Percentiles rank a stretch among this genome's conserved stretches.
These are phyloP conservation scores for Actinemys pallida DNA, from an alignment of 2,113 vertebrate genomes.

Conservation along the genomic window DNA sequence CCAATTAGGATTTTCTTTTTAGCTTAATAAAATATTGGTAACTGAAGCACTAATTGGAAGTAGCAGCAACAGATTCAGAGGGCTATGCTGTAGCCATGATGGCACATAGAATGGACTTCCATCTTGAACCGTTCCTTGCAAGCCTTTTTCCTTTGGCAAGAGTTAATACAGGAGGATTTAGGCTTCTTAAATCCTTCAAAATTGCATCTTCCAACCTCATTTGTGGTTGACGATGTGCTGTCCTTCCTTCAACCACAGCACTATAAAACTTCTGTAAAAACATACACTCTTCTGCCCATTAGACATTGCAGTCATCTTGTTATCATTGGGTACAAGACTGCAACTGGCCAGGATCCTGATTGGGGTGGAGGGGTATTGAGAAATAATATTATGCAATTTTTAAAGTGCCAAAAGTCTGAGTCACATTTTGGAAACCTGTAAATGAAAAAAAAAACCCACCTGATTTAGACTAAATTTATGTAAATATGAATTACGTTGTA, in stretches of 20 bases:
- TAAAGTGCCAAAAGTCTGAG: neutral
- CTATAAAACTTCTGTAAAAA: neutral
- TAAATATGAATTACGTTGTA: neutral
- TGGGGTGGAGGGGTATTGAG: neutral
- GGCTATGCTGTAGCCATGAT: neutral
- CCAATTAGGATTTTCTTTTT: neutral
- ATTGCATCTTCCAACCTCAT: neutral
- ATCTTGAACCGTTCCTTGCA: neutral
- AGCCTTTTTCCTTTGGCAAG: neutral
- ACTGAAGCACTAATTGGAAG: neutral
- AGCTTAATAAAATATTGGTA: slow-evolving; percentile 6
- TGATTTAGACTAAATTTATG: neutral
- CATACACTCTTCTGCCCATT: neutral
- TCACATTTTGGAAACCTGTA: neutral
- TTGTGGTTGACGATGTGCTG: neutral
- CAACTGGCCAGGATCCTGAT: neutral
- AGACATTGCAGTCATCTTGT: neutral
- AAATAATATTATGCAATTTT: neutral
- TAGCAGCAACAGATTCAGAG: neutral
- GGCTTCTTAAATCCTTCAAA: neutral
- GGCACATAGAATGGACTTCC: neutral
- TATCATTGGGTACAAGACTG: neutral
- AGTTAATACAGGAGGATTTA: neutral
- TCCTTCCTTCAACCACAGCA: neutral
- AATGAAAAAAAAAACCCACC: neutral